Conservation (phyloP, 2,797 vertebrate species). For the Nasua narica region DNA sequence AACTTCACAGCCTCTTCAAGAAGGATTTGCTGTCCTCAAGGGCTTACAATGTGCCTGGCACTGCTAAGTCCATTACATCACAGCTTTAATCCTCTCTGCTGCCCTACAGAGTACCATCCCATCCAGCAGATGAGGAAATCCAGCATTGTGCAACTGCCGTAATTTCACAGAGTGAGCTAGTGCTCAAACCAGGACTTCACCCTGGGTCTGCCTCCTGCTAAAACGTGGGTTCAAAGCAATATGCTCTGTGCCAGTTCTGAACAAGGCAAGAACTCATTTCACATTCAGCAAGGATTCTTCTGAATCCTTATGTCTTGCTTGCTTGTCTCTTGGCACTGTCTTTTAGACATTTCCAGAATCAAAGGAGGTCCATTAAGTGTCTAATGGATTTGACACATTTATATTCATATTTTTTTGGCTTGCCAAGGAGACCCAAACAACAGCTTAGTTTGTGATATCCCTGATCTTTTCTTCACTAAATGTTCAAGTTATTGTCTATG, state of each 20-base stretch:
- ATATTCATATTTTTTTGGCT: not conserved
- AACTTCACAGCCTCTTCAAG: not conserved
- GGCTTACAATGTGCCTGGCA: not conserved
- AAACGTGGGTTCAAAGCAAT: not conserved
- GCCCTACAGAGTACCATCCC: not conserved
- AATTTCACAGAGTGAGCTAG: not conserved
- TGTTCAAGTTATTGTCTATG: not conserved
- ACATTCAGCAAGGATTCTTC: not conserved
- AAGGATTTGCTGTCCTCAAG: not conserved
- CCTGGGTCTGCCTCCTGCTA: not conserved
- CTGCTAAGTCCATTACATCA: not conserved
- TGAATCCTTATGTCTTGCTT: not conserved
- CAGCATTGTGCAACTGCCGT: not conserved
- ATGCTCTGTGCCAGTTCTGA: not conserved
- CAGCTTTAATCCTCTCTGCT: not conserved
- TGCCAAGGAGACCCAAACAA: not conserved
- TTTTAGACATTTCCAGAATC: constrained; percentile 7
- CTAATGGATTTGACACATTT: not conserved
- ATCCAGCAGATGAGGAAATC: not conserved
- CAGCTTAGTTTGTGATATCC: not conserved
- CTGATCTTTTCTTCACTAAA: not conserved
- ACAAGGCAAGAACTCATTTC: not conserved
- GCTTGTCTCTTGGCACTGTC: not conserved
- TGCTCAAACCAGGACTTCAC: not conserved
- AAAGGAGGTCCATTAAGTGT: not conserved